Conservation (phyloP, 2,113 vertebrate genomes). For the Emydocephalus ijimae region DNA sequence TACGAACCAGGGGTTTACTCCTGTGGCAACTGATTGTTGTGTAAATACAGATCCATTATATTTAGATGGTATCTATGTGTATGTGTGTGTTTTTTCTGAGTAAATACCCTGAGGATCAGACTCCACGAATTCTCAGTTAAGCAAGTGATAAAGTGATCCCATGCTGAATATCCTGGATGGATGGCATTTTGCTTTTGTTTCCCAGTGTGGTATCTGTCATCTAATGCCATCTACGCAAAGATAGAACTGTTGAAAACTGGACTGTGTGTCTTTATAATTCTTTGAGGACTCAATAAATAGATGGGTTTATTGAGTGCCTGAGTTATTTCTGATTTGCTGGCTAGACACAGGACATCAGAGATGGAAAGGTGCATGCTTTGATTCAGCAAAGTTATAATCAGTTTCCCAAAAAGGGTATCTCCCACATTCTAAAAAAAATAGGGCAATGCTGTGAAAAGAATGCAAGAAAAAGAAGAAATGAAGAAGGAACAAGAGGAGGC, state of each 20-base stretch:
- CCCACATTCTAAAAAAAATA: not conserved
- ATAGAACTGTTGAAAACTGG: not conserved
- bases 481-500: not conserved
- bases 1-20: not conserved
- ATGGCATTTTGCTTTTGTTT: not conserved
- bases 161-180: not conserved
- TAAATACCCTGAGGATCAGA: not conserved
- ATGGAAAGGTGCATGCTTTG: not conserved
- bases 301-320: not conserved
- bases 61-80: not conserved
- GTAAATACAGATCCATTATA: not conserved
- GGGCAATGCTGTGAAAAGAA: not conserved
- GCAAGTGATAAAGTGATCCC: not conserved
- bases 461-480: not conserved
- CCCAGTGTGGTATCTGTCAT: not conserved
- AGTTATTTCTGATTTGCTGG: not conserved
- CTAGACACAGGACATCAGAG: not conserved
- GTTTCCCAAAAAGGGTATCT: not conserved
- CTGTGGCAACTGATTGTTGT: not conserved
- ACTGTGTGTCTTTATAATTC: not conserved
- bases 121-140: not conserved
- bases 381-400: not conserved
- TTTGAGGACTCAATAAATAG: not conserved
- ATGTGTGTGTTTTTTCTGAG: not conserved
- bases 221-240: not conserved